Percentiles rank a stretch among this genome's conserved stretches.
Conservation (phyloP, 2,888 invertebrate species). For the Diplolepis rosae region DNA sequence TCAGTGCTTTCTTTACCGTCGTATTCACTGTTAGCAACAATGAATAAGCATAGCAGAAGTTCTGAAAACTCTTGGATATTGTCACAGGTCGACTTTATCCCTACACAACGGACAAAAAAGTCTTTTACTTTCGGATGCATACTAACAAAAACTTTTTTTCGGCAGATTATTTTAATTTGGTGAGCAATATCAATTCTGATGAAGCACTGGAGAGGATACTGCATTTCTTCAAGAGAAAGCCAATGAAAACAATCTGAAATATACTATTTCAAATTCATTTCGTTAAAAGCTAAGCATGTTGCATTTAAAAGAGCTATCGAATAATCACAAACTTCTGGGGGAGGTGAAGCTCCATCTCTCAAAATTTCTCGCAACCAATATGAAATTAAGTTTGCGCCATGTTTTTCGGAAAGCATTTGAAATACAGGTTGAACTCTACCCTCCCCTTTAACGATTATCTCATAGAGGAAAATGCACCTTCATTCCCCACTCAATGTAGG, state of each 20-base stretch:
- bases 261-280: conserved; percentile 41
- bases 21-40: conserved; percentile 30
- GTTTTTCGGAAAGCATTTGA: conserved; percentile 53
- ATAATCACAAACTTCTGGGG: conserved; percentile 47
- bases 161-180: conserved; percentile 47
- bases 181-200: conserved; percentile 55
- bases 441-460: conserved; percentile 41
- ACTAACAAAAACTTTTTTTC: conserved; percentile 42
- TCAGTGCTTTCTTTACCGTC: conserved; percentile 16
- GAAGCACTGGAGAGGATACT: conserved; percentile 24
- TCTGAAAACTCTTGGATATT: conserved; percentile 8
- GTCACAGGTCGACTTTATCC: conserved; percentile 13
- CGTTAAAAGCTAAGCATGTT: conserved; percentile 47
- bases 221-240: neutral
- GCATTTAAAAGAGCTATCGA: conserved; percentile 51
- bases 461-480: conserved; percentile 38
- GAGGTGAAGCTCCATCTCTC: conserved; percentile 44
- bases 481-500: conserved; percentile 35
- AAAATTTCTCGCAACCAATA: conserved; percentile 52
- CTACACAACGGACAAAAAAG: conserved; percentile 47
- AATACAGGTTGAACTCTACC: conserved; percentile 49
- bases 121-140: conserved; percentile 40
- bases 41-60: conserved; percentile 1
- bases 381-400: conserved; percentile 47
- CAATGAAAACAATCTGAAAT: conserved; percentile 40